Percentiles rank a stretch among this genome's conserved stretches.
phyloP scores from a whole-genome alignment of 2,113 vertebrate genomes.

The Nicator chloris region DNA sequence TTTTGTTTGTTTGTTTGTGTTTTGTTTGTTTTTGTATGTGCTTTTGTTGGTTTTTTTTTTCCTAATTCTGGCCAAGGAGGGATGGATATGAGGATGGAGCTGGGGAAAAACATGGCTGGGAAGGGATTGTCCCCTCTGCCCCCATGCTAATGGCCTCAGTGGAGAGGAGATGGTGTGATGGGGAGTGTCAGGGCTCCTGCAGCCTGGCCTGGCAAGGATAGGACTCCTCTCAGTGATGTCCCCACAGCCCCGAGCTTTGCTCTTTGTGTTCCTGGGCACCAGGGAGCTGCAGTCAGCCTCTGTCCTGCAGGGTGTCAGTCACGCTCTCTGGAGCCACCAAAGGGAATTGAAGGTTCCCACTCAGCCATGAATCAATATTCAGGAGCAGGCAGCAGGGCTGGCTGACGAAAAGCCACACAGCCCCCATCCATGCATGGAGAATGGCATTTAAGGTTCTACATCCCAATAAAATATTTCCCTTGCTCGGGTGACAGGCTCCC shows the following conservation, averaged over 20 bases:
- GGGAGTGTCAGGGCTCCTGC: not conserved
- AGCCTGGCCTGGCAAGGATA: not conserved
- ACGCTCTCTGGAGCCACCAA: not conserved
- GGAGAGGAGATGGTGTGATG: not conserved
- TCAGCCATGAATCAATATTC: not conserved
- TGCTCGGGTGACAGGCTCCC: not conserved
- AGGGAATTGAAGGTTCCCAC: not conserved
- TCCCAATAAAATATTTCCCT: constrained; percentile 24
- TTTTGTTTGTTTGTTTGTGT: not conserved
- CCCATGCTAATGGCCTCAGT: not conserved
- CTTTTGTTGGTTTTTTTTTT: not conserved
- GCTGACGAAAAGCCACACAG: not conserved
- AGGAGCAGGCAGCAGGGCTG: not conserved
- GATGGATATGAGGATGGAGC: not conserved
- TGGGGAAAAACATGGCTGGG: not conserved
- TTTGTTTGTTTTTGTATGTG: not conserved
- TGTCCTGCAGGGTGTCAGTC: not conserved
- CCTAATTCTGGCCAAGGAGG: not conserved
- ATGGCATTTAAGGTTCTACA: constrained; percentile 26
- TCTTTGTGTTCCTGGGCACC: not conserved
- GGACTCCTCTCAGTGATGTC: not conserved
- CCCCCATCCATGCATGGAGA: not conserved
- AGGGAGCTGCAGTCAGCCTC: not conserved
- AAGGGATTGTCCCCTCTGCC: not conserved
- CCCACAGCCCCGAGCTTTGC: not conserved